Base-by-base conservation (phyloP, 30 jellyfish, hydroid and myxozoan genomes). In the Pelagia noctiluca region DNA sequence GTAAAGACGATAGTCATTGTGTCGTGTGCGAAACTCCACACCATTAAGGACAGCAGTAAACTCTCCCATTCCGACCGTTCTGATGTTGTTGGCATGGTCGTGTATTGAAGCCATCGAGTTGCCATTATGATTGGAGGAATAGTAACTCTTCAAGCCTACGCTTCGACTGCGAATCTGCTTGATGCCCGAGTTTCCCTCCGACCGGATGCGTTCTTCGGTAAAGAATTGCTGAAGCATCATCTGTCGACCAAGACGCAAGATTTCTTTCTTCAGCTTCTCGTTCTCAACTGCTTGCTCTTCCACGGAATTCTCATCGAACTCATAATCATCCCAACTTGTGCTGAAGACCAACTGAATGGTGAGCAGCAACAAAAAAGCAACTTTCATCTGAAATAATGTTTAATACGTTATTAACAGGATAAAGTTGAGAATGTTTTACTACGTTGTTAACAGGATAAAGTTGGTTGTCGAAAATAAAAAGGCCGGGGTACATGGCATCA, bases 41-140 rank as follows among this genome's bases (percentile, higher is more conserved):
- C 99, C 99, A 46, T 94, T 94, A 10, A 94, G 68, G 4, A 94
- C 99, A 19, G 89, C 99, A 1, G 60, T 91, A 46, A 94, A 88
- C 67, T 94, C 99, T 1, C 99, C 99, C 96, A 93, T 82, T 33
- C 98, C 98, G 1, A 92, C 96, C 8, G 98, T 92, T 23, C 98
- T 69, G 37, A 87, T 77, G 65, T 93, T 75, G 76, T 93, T 93
- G 13, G 97, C 97, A 48, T 93, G 98, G 84, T 93, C 94, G 79
- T 93, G 98, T 4, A 93, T 88, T 13, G 98, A 96, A 23, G 97
- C 97, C 77, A 83, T 71, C 25, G 98, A 87, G 57, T 52, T 52
- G 11, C 95, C 98, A 60, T 42, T 65, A 68, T 93, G 98, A 22
- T 92, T 63, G 36, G 48, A 90, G 1, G 84, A n/a, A 72, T 24